Evolutionary conservation across 2,888 invertebrate genomes (phyloP).

Genomic region (Nomada fabriciana): DNA sequence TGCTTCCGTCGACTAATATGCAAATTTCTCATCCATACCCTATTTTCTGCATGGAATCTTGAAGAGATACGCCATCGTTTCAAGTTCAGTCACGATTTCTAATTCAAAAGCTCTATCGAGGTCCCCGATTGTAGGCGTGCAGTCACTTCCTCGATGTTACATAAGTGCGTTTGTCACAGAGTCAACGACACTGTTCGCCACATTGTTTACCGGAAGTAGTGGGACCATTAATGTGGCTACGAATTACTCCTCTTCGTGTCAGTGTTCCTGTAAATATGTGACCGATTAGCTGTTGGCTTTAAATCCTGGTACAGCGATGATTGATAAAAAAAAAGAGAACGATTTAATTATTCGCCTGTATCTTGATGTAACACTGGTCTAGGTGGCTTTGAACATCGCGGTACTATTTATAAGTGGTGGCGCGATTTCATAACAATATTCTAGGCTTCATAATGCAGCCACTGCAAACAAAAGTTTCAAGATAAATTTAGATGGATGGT

Average conservation of each 20-base stretch:
- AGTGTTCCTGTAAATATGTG: neutral
- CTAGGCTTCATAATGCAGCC: conserved; percentile 43
- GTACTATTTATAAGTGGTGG: conserved; percentile 42
- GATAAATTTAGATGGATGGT: conserved; percentile 43
- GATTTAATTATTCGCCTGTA: neutral
- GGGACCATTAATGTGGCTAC: neutral
- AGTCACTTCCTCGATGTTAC: conserved; percentile 10
- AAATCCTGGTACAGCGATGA: neutral
- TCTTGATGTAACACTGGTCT: neutral
- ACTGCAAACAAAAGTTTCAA: conserved; percentile 36
- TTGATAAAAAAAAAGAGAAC: neutral
- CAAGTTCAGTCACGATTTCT: conserved; percentile 2
- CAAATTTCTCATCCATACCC: too few relatives aligned
- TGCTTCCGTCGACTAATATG: neutral
- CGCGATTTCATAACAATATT: conserved; percentile 53
- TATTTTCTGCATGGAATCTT: conserved; percentile 11
- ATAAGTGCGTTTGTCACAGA: conserved; percentile 39
- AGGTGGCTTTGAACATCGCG: neutral
- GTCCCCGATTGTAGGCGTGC: neutral
- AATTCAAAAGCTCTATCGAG: conserved; percentile 8
- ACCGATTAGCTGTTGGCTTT: neutral
- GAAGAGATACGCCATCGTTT: conserved; percentile 5
- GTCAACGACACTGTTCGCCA: conserved; percentile 54
- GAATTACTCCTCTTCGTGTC: neutral
- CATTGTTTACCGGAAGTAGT: conserved; percentile 23